Evolutionary conservation across 2,888 invertebrate genomes (phyloP).

Genomic region (Stenchaetothrips biformis): DNA sequence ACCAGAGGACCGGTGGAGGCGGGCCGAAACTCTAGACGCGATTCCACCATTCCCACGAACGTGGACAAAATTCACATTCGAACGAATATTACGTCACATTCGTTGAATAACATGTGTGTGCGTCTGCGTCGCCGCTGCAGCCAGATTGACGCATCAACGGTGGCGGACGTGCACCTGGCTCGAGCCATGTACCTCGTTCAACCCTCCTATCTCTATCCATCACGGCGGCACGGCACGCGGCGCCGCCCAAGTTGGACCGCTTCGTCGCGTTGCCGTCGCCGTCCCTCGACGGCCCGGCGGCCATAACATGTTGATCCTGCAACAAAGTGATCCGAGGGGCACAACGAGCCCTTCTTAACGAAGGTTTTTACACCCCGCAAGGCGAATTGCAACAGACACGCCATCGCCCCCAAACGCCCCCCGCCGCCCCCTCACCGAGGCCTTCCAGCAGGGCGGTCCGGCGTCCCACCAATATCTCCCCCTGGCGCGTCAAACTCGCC

Average conservation of each 20-base stretch:
- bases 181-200: too few relatives aligned
- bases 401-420: background rate
- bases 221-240: background rate
- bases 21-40: too few relatives aligned
- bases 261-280: background rate
- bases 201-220: background rate
- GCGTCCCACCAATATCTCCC: conserved; percentile 15
- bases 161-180: too few relatives aligned
- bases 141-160: too few relatives aligned
- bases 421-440: background rate
- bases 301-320: background rate
- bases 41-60: too few relatives aligned
- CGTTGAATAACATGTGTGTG: too few relatives aligned
- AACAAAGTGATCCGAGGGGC: conserved; percentile 22
- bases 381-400: background rate
- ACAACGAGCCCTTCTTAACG: conserved; percentile 5
- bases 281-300: background rate
- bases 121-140: too few relatives aligned
- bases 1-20: too few relatives aligned
- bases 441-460: background rate
- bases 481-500: background rate
- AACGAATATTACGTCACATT: too few relatives aligned
- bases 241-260: background rate
- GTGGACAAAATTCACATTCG: too few relatives aligned
- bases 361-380: background rate